Conservation (phyloP, 2,113 vertebrate genomes). For the Tautogolabrus adspersus region DNA sequence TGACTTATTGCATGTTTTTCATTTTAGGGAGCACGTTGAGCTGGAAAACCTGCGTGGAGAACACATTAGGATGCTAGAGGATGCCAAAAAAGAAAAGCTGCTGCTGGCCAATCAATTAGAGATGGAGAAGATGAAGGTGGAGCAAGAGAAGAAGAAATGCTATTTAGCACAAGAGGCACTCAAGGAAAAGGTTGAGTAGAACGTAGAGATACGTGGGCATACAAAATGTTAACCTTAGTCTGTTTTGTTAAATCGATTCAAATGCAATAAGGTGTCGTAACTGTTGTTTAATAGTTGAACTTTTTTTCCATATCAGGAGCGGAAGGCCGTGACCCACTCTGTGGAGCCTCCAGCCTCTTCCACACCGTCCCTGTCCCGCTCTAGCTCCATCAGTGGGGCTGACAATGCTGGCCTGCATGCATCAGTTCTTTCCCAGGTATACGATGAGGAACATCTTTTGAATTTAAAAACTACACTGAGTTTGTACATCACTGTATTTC, state of each 20-base stretch:
- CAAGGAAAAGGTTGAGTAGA: constrained; percentile 91
- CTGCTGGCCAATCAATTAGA: constrained; percentile 93
- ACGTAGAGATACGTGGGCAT: background rate
- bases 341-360: constrained; percentile 87
- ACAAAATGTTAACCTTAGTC: background rate
- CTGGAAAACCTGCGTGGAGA: constrained; percentile 92
- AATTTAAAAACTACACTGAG: background rate
- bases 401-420: constrained; percentile 90
- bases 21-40: constrained; percentile 89
- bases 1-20: constrained; percentile 1
- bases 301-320: constrained; percentile 82
- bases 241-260: background rate
- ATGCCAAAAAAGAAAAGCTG: constrained; percentile 93
- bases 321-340: constrained; percentile 82
- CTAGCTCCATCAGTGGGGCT: constrained; percentile 92
- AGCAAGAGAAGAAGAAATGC: constrained; percentile 97
- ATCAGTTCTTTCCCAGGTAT: constrained; percentile 91
- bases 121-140: constrained; percentile 98
- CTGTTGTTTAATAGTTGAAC: constrained; percentile 1
- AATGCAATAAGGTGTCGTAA: background rate
- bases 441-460: background rate
- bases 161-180: constrained; percentile 92
- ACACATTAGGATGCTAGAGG: constrained; percentile 89
- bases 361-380: constrained; percentile 93
- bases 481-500: background rate